Evolutionary conservation across 2,113 vertebrate species (phyloP), one percentile per base, ranked within the genome.

Genomic region (Nibea coibor): DNA sequence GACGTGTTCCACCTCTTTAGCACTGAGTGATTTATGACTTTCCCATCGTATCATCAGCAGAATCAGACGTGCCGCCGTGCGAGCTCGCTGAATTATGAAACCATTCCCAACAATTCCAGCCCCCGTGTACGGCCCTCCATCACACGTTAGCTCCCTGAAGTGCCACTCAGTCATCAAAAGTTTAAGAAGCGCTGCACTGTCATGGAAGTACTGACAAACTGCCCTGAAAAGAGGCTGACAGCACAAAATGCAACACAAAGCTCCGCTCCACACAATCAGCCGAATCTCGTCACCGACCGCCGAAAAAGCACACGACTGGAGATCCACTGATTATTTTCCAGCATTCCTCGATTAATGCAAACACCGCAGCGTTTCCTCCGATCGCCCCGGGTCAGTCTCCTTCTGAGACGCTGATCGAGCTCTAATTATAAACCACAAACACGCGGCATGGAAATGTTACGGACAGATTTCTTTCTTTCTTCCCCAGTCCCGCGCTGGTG

Each of bases 291-390:
- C 75, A 24, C 19, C 19, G 6, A 62, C 45, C 48, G 9, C 51
- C 22, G 0, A 28, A 47, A 59, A 9, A n/a, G 26, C 35, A 22
- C 26, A 2, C 11, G 12, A 47, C 42, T 15, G 43, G 0, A 72
- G 75, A 64, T n/a, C n/a, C 1, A 43, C 3, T 28, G 26, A 54
- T 57, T 78, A 54, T 63, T 69, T 72, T 31, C 43, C 39, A 56
- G 35, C 28, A 5, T 47, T 48, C 48, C 61, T 59, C 8, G 14
- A 67, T 75, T 67, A 66, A 54, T 48, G 20, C 43, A 26, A 63
- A 68, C 43, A 24, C 26, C 66, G 0, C 58, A 43, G 39, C 22
- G 42, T 66, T 50, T 64, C 8, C 63, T 48, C n/a, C 15, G 45
- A 67, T n/a, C 15, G 66, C 69, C 24, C 10, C 11, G 19, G 45